phyloP scores from a whole-genome alignment of 2,888 invertebrate species.

The Parnassius orleans region DNA sequence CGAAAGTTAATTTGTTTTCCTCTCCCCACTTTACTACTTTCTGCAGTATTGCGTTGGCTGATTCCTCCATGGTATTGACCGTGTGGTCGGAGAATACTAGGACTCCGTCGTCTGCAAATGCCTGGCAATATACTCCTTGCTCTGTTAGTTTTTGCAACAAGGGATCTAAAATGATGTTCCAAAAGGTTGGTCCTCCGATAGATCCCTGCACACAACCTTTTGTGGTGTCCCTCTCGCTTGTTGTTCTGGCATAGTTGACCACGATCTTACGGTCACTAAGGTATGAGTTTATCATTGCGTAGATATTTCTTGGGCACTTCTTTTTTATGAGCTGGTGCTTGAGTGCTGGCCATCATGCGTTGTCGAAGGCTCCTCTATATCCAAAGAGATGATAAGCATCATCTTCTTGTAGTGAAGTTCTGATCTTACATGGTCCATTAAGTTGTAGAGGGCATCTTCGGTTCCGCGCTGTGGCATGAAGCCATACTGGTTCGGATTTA shows the following conservation, averaged over 20 bases:
- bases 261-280: not conserved
- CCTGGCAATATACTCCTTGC: not conserved
- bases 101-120: slow-evolving; percentile 1
- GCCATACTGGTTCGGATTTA: no score
- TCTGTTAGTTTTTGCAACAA: not conserved
- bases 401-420: no score
- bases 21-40: no score
- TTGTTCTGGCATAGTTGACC: not conserved
- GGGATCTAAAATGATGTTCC: slow-evolving; percentile 25
- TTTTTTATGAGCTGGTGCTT: not conserved
- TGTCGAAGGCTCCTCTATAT: no score
- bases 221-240: not conserved
- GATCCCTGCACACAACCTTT: slow-evolving; percentile 27
- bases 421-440: no score
- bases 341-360: slow-evolving; percentile 1
- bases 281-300: slow-evolving; percentile 12
- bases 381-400: no score
- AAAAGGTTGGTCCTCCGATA: slow-evolving; percentile 23
- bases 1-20: no score
- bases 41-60: no score
- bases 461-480: no score
- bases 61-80: no score
- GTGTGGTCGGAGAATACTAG: not conserved
- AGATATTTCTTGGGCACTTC: slow-evolving; percentile 3
- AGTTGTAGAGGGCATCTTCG: no score